These are phyloP conservation scores for Paratrypauchen microcephalus DNA, from an alignment of 2,797 vertebrate species.

Conservation along the genomic window DNA sequence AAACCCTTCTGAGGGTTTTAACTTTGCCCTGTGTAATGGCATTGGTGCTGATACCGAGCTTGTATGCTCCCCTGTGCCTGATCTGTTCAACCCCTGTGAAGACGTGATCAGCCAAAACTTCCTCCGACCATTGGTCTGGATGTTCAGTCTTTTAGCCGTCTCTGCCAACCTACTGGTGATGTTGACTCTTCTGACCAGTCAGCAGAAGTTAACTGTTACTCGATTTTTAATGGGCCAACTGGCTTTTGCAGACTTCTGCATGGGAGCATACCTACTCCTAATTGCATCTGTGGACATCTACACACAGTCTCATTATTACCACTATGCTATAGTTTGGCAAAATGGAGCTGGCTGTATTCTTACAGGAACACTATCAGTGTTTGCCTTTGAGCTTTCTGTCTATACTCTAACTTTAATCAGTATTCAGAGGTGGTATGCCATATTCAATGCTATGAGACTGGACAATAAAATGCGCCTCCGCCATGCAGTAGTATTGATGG, in stretches of 20 bases:
- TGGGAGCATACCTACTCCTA: slow-evolving; percentile 86
- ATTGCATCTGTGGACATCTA: slow-evolving; percentile 86
- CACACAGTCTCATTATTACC: slow-evolving; percentile 85
- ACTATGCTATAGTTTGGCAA: slow-evolving; percentile 88
- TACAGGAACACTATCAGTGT: slow-evolving; percentile 85
- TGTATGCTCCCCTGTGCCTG: slow-evolving; percentile 80
- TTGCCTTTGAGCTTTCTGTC: slow-evolving; percentile 85
- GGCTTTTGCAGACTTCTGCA: slow-evolving; percentile 88
- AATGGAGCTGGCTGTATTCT: slow-evolving; percentile 83
- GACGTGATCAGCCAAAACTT: slow-evolving; percentile 86
- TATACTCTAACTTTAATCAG: slow-evolving; percentile 87
- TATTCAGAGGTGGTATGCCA: slow-evolving; percentile 87
- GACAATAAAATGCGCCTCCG: slow-evolving; percentile 78
- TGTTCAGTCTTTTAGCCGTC: slow-evolving; percentile 84
- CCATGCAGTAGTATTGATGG: slow-evolving; percentile 77
- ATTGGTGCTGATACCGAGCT: slow-evolving; percentile 60
- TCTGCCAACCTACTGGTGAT: slow-evolving; percentile 85
- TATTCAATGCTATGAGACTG: slow-evolving; percentile 85
- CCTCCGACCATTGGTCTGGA: slow-evolving; percentile 84
- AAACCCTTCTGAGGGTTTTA: slow-evolving; percentile 75
- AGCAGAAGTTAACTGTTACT: slow-evolving; percentile 83
- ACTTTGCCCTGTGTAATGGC: slow-evolving; percentile 73
- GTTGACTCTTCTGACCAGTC: slow-evolving; percentile 83
- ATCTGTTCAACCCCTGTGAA: slow-evolving; percentile 89
- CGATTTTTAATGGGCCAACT: slow-evolving; percentile 89